Conservation (phyloP, 2,797 vertebrate genomes). For the Alcedo quadribrachys region DNA sequence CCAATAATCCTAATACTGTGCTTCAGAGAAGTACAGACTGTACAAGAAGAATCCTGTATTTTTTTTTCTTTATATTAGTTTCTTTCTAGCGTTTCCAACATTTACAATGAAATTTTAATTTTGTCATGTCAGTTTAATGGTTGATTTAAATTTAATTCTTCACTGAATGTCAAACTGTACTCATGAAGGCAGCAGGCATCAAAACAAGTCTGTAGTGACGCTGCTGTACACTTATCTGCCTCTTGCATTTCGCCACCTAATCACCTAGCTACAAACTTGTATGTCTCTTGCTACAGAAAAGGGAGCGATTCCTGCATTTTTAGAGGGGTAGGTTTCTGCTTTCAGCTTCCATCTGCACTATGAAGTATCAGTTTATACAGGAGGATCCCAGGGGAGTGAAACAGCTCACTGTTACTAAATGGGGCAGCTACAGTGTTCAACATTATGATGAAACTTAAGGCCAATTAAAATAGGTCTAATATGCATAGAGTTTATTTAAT, state of each 20-base stretch:
- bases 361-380: neutral
- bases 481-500: constrained; percentile 78
- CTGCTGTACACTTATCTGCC: neutral
- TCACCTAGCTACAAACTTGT: neutral
- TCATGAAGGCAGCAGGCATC: neutral
- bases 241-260: neutral
- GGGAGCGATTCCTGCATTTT: neutral
- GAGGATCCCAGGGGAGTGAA: neutral
- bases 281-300: neutral
- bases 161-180: neutral
- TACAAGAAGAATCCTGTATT: neutral
- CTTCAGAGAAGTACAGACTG: neutral
- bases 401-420: neutral
- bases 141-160: neutral
- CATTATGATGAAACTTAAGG: neutral
- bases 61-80: neutral
- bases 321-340: neutral
- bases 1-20: neutral
- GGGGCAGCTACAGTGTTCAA: neutral
- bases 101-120: neutral
- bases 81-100: neutral
- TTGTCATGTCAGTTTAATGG: neutral
- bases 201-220: neutral
- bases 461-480: constrained; percentile 22
- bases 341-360: neutral